Conservation (phyloP, 2,797 vertebrate genomes). For the Bucorvus abyssinicus region DNA sequence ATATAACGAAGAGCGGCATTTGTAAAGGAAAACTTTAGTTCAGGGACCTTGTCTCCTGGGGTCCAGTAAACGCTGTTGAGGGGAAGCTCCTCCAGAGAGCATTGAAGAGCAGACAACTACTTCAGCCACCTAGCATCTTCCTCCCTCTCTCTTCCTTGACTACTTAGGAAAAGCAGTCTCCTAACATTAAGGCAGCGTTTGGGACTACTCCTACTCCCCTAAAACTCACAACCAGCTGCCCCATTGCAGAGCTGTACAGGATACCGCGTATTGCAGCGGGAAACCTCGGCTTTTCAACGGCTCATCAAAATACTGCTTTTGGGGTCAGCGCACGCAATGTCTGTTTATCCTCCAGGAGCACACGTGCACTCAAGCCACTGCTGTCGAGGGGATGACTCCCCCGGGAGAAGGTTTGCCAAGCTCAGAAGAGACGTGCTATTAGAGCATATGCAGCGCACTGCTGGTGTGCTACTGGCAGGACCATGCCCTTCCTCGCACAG, state of each 20-base stretch:
- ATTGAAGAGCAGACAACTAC: background rate
- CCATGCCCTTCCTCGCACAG: background rate
- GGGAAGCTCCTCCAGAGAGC: background rate
- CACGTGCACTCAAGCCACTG: background rate
- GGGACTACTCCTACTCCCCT: background rate
- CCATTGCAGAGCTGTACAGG: background rate
- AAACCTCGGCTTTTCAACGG: background rate
- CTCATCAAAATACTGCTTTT: background rate
- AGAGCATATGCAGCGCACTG: background rate
- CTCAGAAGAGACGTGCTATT: background rate
- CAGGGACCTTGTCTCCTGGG: background rate
- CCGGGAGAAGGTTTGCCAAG: background rate
- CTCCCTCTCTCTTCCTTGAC: background rate
- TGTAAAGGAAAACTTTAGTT: background rate
- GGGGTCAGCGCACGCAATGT: background rate
- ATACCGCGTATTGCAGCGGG: background rate
- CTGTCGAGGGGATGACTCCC: background rate
- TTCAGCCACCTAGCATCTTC: background rate
- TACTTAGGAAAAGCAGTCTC: background rate
- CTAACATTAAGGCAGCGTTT: background rate
- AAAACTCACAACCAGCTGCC: background rate
- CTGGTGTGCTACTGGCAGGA: background rate
- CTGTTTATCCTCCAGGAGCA: background rate
- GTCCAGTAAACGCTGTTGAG: background rate
- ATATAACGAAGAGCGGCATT: background rate